Evolutionary conservation across 2,797 vertebrate species (phyloP), one percentile per base, ranked within the genome.

Genomic region (Pelochelys cantorii): DNA sequence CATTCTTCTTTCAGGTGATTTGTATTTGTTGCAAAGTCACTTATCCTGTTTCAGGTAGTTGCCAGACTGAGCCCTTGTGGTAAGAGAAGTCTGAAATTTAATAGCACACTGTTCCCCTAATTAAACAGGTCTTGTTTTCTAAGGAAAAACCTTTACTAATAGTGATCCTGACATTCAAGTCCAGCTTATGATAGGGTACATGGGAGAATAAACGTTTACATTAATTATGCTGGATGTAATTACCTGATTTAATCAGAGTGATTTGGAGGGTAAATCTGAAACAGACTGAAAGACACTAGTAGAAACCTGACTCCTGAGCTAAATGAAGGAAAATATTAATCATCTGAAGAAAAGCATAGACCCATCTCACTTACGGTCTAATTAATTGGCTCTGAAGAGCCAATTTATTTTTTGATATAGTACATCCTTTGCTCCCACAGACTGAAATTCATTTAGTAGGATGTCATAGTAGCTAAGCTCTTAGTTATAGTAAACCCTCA

Each of bases 241-340:
- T 85, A 71, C n/a, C 59, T n/a, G 34, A 75, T 94, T 92, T 91
- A 80, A 82, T 93, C 83, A 80, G 86, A 90, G 80, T 85, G 90
- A 94, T 90, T 94, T 4, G 71, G 83, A 65, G 81, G 59, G 53
- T 85, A 29, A 79, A 82, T 92, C 83, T 68, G 68, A 94, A 59
- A 57, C n/a, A 94, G 5, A 14, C 56, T 81, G 81, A 37, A 8
- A 54, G 84, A 52, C 1, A 0, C 83, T 62, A 56, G 80, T 54
- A 42, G 92, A 91, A 89, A 60, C 0, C 3, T 65, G 55, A 7
- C 80, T 93, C 75, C 85, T 90, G 83, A n/a, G 57, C 23, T 2
- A 52, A 95, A 83, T 37, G 65, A 88, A 80, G 79, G 65, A 31
- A 31, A 34, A 23, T 18, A 1, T 7, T 31, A 20, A 90, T 62